Conservation (phyloP, 1,140 invertebrate genomes). For the Meteorus sp. region DNA sequence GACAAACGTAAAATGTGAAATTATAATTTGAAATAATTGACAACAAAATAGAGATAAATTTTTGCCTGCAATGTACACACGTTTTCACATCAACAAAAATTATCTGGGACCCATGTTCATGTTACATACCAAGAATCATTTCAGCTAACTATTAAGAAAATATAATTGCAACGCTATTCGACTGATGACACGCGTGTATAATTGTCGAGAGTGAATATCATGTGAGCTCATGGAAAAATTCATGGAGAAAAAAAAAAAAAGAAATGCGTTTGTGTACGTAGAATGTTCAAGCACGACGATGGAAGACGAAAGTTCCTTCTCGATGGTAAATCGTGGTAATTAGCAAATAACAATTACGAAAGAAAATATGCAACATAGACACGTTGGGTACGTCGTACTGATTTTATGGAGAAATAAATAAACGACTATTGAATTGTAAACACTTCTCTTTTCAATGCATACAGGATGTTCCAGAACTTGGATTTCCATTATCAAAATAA, state of each 20-base stretch:
- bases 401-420: conserved; percentile 6
- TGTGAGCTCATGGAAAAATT: neutral
- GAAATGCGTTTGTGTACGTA: too few species aligned
- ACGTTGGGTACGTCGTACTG: neutral
- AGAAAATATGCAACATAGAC: neutral
- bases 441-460: too few species aligned
- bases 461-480: too few species aligned
- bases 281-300: too few species aligned
- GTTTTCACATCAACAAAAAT: neutral
- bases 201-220: neutral
- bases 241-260: too few species aligned
- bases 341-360: conserved; percentile 9
- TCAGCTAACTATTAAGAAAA: too few species aligned
- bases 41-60: too few species aligned
- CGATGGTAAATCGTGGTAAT: too few species aligned
- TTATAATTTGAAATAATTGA: neutral
- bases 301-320: too few species aligned
- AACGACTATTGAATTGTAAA: neutral
- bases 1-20: neutral
- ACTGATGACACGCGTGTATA: conserved; percentile 4
- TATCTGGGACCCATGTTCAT: neutral
- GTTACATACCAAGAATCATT: too few species aligned
- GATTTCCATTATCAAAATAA: too few species aligned
- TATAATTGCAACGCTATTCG: neutral
- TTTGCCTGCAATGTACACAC: too few species aligned